Percentiles rank a stretch among this genome's conserved stretches.
Evolutionary conservation across 2,888 invertebrate species (phyloP).

Genomic region (Ectemnius lituratus): DNA sequence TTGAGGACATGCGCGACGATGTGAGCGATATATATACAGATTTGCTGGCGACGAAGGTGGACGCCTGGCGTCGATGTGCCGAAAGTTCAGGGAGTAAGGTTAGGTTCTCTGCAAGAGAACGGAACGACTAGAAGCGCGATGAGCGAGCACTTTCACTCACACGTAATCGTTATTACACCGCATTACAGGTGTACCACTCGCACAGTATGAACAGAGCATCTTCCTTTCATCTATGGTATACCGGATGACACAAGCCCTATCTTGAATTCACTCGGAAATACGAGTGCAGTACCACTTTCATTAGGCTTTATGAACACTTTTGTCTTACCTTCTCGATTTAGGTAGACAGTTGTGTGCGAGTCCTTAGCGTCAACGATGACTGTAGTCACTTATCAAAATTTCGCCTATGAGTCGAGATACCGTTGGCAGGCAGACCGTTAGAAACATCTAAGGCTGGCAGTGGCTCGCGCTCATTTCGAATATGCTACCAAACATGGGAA

Average conservation of each 20-base stretch:
- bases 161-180: background rate
- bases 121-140: constrained; percentile 24
- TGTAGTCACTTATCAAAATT: too few relatives aligned
- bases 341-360: too few relatives aligned
- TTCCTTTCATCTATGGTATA: too few relatives aligned
- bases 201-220: background rate
- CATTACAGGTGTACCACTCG: background rate
- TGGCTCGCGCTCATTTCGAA: constrained; percentile 30
- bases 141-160: constrained; percentile 43
- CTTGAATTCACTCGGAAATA: too few relatives aligned
- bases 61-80: constrained; percentile 14
- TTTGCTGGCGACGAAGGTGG: constrained; percentile 15
- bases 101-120: constrained; percentile 30
- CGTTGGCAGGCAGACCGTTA: constrained; percentile 21
- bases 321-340: too few relatives aligned
- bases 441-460: constrained; percentile 23
- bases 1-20: constrained; percentile 26
- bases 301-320: too few relatives aligned
- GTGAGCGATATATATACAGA: constrained; percentile 37
- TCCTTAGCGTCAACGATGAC: too few relatives aligned
- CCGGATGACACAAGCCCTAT: too few relatives aligned
- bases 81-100: constrained; percentile 27
- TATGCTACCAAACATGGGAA: constrained; percentile 54
- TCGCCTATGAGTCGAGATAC: too few relatives aligned
- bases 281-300: too few relatives aligned